Evolutionary conservation across 2,888 invertebrate species (phyloP).

Genomic region (Archips crataeganus): DNA sequence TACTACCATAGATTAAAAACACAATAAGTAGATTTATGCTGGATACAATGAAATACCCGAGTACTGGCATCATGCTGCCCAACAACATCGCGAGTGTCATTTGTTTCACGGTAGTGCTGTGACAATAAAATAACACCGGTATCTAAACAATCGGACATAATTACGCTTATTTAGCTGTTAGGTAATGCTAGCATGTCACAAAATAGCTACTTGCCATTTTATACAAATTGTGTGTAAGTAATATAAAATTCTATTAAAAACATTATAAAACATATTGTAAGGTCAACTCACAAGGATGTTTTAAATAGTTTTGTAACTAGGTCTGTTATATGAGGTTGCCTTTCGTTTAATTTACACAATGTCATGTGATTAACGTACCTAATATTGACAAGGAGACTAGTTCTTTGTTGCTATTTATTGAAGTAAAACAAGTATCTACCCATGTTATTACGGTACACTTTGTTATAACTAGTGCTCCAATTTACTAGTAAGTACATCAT

Average conservation of each 20-base stretch:
- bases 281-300: constrained; percentile 41
- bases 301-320: constrained; percentile 29
- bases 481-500: not conserved
- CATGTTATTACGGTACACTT: not conserved
- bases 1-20: constrained; percentile 29
- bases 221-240: constrained; percentile 24
- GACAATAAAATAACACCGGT: constrained; percentile 50
- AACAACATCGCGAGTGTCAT: constrained; percentile 39
- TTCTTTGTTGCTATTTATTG: not conserved
- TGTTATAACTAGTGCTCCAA: not conserved
- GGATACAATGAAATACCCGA: constrained; percentile 58
- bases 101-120: constrained; percentile 51
- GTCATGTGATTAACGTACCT: not conserved
- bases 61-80: constrained; percentile 44
- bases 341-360: constrained; percentile 28
- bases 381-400: not conserved
- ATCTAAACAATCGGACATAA: constrained; percentile 42
- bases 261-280: constrained; percentile 8
- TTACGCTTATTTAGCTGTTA: constrained; percentile 38
- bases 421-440: not conserved
- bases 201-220: constrained; percentile 1
- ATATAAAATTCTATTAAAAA: constrained; percentile 22
- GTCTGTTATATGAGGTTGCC: constrained; percentile 18
- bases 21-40: constrained; percentile 56
- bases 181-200: constrained; percentile 28